Evolutionary conservation across 1,140 invertebrate species (phyloP).

Genomic region (Aphis gossypii): DNA sequence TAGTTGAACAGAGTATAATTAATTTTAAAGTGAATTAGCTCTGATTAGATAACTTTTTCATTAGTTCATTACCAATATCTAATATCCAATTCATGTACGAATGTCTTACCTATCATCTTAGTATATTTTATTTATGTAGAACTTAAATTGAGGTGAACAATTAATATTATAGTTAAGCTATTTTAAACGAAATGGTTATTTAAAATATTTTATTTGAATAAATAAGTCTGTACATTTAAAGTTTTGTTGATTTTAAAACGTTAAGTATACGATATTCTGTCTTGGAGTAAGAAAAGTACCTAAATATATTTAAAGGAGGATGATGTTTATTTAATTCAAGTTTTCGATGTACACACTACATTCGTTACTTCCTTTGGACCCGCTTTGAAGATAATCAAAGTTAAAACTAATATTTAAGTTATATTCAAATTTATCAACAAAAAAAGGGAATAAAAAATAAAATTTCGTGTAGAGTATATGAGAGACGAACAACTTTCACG

Average conservation of each 20-base stretch:
- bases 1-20: neutral
- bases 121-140: neutral
- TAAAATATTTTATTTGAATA: neutral
- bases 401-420: neutral
- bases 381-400: neutral
- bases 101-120: neutral
- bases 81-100: neutral
- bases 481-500: neutral
- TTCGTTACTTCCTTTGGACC: neutral
- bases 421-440: neutral
- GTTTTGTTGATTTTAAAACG: neutral
- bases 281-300: neutral
- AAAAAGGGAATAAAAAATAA: neutral
- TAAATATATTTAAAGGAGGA: neutral
- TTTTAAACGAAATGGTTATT: neutral
- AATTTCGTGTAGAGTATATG: neutral
- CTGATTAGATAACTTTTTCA: too few species aligned
- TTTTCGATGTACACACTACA: neutral
- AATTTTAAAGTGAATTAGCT: neutral
- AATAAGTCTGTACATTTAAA: neutral
- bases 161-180: neutral
- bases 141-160: neutral
- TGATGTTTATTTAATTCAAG: neutral
- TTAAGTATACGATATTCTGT: neutral
- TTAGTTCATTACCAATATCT: too few species aligned